Base-by-base conservation (phyloP, 2,888 invertebrate genomes). In the Scelioninae gen. 1 region DNA sequence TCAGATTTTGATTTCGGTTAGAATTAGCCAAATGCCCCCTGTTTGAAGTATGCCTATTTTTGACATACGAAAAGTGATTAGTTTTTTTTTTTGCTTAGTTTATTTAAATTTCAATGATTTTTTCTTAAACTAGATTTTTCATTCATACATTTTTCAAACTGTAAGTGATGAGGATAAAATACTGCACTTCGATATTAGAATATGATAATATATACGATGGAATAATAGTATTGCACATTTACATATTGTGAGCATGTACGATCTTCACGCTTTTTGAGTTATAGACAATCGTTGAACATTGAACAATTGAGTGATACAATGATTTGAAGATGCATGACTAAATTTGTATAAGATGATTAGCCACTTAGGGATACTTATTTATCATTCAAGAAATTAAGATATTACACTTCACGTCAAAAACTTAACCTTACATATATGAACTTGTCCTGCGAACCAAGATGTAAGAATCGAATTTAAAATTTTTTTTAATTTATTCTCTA, bases 231-330 rank as follows among this genome's bases (percentile, higher is more conserved):
- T 62, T 43, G 15, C 32, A 8, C 62, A 72, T 72, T 72, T 53
- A 58, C 62, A 72, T 72, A 72, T 6, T 63, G 11, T 29, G 58
- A 58, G 58, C 69, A 38, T 58, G 49, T 69, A 58, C 53, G 53
- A 62, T 62, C 62, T 72, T 62, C 62, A 72, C 62, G 72, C 72
- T 72, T 51, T 72, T 72, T 34, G 53, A 72, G 31, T 72, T 72
- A 72, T 62, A 53, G 62, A 72, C 62, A 72, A 72, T 62, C 72
- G 51, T 43, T 43, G 62, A 58, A 47, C 56, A 56, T 75, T 29
- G 65, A 65, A 75, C 65, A 75, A 75, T 75, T 47, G 56, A 55
- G 40, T 15, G 29, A 13, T 65, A 65, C 53, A 47, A 60, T 65
- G 49, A 75, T 56, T 65, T 45, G 56, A 63, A 56, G 56, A 75